Base-by-base conservation (phyloP, 2,113 vertebrate species). In the Rhombomys opimus region DNA sequence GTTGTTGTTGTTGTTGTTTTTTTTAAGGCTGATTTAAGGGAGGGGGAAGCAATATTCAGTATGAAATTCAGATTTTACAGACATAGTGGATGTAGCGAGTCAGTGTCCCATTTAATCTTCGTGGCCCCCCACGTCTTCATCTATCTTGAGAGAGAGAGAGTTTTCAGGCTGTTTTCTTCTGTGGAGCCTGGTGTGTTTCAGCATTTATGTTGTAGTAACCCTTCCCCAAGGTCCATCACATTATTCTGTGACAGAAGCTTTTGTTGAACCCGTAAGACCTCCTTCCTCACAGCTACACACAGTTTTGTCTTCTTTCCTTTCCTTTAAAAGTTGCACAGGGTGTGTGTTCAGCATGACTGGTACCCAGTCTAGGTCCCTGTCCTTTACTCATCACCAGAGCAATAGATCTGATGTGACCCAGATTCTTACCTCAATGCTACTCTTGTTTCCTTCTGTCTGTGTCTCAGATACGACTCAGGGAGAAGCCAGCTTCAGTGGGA, bases 391-490 rank as follows among this genome's bases (percentile, higher is more conserved):
- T 94, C 84, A 85, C 68, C n/a, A 72, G 68, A 81, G 84, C 92
- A 54, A 14, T 14, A 80, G 59, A 61, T 85, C 81, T 88, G 82
- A 89, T 41, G 89, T 96, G 96, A 94, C 97, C 91, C 91, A 85
- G 89, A 97, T 94, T 93, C 80, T 91, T 68, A 61, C 82, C 67
- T 96, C 75, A 94, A 63, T 87, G 93, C 89, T 25, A 73, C 96
- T 89, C 91, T 95, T 95, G 95, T 97, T 92, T 50, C 77, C 77
- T 95, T 92, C 68, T 91, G 89, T 92, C 68, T 91, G 89, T 78
- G 67, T 87, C 94, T 97, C 92, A 38, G 80, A 80, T 25, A 82
- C 50, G 59, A 88, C 90, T 95, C 90, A 95, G 96, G 93, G 61
- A 94, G 93, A 91, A 82, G 72, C 54, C 75, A 46, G 77, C 32